A percentile compares a stretch with the other conserved stretches of the same genome.
Evolutionary conservation across 2,888 invertebrate species (phyloP).

Genomic region (Ennomos fuscantarius): DNA sequence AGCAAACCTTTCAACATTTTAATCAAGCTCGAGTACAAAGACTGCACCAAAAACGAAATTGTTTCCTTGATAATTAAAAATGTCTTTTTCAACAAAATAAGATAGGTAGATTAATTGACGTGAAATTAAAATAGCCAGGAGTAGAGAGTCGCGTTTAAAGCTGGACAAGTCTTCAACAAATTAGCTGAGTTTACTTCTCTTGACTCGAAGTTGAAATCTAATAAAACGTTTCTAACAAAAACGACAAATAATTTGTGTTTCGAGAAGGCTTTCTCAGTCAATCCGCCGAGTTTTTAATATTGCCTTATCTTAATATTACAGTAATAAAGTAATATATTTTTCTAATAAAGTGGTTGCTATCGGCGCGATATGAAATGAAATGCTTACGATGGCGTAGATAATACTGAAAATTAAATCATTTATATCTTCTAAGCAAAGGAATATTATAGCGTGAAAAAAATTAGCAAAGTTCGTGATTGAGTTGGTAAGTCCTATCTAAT

Average conservation of each 20-base stretch:
- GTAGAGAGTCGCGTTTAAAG: conserved; percentile 59
- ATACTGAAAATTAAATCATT: too few species aligned
- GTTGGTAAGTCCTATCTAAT: too few species aligned
- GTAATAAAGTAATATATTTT: conserved; percentile 2
- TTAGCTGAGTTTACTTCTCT: conserved; percentile 54
- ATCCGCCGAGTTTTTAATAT: conserved; percentile 18
- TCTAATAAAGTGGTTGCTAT: conserved; percentile 5
- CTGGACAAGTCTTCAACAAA: conserved; percentile 53
- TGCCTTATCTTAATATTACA: conserved; percentile 11
- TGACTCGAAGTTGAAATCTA: conserved; percentile 40
- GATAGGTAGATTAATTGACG: conserved; percentile 66
- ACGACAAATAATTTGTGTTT: conserved; percentile 21
- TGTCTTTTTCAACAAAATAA: conserved; percentile 50
- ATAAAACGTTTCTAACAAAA: conserved; percentile 40
- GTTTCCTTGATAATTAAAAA: conserved; percentile 36
- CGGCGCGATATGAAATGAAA: not conserved
- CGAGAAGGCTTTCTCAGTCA: conserved; percentile 16
- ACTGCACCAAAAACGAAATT: conserved; percentile 31
- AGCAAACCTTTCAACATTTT: conserved; percentile 3
- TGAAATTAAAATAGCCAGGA: conserved; percentile 64
- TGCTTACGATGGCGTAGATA: too few species aligned
- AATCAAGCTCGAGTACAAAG: conserved; percentile 23
- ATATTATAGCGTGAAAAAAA: too few species aligned
- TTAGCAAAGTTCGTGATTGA: too few species aligned
- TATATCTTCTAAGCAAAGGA: too few species aligned